Conservation (phyloP, 2,113 vertebrate genomes). For the Plecturocebus donacophilus region DNA sequence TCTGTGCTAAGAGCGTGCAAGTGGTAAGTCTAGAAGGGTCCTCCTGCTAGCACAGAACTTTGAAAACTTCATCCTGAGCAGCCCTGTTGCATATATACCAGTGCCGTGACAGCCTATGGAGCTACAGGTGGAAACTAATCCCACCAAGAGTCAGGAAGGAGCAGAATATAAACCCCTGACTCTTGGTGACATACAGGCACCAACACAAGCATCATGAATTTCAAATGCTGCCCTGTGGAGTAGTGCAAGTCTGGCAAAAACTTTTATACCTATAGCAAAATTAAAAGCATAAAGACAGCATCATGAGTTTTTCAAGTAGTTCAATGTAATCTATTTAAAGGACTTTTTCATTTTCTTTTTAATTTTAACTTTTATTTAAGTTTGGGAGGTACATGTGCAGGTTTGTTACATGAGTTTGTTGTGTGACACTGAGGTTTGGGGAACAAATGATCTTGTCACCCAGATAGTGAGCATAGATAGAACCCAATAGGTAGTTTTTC, state of each 20-base stretch:
- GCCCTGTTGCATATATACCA: background rate
- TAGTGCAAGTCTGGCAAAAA: background rate
- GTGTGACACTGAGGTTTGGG: no score
- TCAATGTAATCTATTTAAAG: background rate
- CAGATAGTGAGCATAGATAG: no score
- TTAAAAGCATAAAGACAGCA: background rate
- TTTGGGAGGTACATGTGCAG: no score
- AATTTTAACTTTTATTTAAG: no score
- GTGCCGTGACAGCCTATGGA: background rate
- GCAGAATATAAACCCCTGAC: no score
- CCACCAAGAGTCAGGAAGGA: background rate
- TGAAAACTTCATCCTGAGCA: background rate
- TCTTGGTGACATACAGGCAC: background rate
- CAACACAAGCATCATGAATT: background rate
- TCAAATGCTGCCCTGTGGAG: background rate
- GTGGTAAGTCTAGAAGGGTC: background rate
- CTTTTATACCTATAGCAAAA: background rate
- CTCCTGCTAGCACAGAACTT: background rate
- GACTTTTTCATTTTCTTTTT: no score
- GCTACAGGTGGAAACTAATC: background rate
- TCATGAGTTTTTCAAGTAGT: background rate
- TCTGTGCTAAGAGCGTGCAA: rapidly evolving
- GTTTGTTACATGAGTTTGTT: no score
- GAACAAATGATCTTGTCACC: no score
- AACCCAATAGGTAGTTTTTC: no score